These are phyloP conservation scores for Petrolisthes cinctipes DNA, from an alignment of 2,888 invertebrate species.

Conservation along the genomic window DNA sequence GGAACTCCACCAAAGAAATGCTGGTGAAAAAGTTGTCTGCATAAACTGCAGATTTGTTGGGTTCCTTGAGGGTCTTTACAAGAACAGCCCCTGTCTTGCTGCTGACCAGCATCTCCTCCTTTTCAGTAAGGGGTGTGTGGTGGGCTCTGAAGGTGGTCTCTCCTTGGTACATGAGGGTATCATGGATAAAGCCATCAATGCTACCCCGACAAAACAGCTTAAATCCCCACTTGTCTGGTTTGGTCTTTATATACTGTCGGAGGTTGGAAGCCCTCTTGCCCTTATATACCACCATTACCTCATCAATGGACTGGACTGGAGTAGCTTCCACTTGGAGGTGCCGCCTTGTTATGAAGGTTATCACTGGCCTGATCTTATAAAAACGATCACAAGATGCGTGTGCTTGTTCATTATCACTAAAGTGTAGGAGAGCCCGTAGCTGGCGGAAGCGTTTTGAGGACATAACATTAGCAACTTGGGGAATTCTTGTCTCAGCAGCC, in stretches of 20 bases:
- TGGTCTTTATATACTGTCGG: neutral
- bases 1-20: neutral
- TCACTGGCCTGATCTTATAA: neutral
- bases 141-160: neutral
- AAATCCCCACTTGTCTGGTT: slow-evolving; percentile 1
- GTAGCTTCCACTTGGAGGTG: neutral
- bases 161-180: neutral
- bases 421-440: neutral
- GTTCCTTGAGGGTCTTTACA: neutral
- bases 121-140: neutral
- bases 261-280: neutral
- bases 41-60: neutral
- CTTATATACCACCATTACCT: neutral
- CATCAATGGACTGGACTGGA: neutral
- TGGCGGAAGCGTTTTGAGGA: neutral
- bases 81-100: neutral
- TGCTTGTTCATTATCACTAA: neutral
- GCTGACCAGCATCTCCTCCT: slow-evolving; percentile 8
- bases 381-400: neutral
- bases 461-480: neutral
- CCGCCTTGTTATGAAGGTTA: neutral
- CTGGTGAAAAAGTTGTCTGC: neutral
- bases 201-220: neutral
- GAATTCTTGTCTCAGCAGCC: neutral
- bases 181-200: slow-evolving; percentile 9